Evolutionary conservation across 2,113 vertebrate genomes (phyloP).

Genomic region (Anolis sagrei): DNA sequence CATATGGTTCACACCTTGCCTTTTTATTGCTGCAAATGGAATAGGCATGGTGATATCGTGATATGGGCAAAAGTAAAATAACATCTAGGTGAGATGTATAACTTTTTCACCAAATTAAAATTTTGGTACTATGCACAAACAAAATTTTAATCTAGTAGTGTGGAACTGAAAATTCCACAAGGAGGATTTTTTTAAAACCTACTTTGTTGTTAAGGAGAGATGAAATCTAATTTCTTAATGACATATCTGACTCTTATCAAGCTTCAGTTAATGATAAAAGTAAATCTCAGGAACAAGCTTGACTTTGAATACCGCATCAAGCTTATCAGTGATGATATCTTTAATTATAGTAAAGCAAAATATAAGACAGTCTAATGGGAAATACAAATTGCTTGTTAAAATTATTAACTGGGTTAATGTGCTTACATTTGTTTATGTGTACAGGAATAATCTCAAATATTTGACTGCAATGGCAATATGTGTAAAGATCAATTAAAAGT

Average conservation of each 20-base stretch:
- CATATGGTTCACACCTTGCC: not conserved
- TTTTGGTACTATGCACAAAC: slow-evolving; percentile 22
- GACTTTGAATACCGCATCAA: slow-evolving; percentile 78
- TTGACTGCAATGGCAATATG: slow-evolving; percentile 82
- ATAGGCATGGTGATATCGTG: not conserved
- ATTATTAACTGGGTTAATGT: slow-evolving; percentile 85
- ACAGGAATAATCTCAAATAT: slow-evolving; percentile 79
- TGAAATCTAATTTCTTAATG: slow-evolving; percentile 70
- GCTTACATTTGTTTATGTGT: slow-evolving; percentile 84
- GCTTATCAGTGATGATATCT: slow-evolving; percentile 78
- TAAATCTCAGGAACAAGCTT: slow-evolving; percentile 72
- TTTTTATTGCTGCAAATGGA: not conserved
- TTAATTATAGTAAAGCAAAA: slow-evolving; percentile 81
- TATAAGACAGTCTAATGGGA: slow-evolving; percentile 80
- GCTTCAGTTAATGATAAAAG: slow-evolving; percentile 76
- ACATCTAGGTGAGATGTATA: not conserved
- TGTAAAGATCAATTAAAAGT: slow-evolving; percentile 88
- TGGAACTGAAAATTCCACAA: not conserved
- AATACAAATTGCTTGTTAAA: slow-evolving; percentile 84
- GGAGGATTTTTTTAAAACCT: slow-evolving; percentile 43
- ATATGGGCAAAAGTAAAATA: not conserved
- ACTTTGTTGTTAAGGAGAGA: slow-evolving; percentile 47
- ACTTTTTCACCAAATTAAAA: not conserved
- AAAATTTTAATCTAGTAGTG: slow-evolving; percentile 6
- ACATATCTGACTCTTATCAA: slow-evolving; percentile 64